Evolutionary conservation across 2,113 vertebrate genomes (phyloP).

Genomic region (Meles meles): DNA sequence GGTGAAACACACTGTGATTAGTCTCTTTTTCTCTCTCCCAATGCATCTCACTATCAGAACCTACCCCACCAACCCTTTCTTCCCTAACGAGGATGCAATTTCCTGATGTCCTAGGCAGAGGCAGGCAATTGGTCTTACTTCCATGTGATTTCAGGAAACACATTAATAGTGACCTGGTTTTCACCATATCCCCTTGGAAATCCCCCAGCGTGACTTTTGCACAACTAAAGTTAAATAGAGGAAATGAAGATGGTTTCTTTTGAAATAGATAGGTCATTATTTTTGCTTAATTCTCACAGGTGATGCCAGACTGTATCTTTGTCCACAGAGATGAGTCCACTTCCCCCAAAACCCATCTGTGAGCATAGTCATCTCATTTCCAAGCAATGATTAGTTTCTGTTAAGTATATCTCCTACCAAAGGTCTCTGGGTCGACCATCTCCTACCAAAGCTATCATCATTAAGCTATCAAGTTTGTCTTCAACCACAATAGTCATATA

Average conservation of each 20-base stretch:
- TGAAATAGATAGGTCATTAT: slow-evolving; percentile 40
- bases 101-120: slow-evolving; percentile 25
- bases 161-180: slow-evolving; percentile 60
- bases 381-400: background rate
- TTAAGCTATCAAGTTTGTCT: background rate
- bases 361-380: background rate
- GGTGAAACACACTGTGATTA: background rate
- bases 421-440: background rate
- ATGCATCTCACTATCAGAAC: background rate
- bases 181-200: slow-evolving; percentile 67
- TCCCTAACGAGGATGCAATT: background rate
- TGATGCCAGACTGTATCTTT: slow-evolving; percentile 31
- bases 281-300: slow-evolving; percentile 36
- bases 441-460: background rate
- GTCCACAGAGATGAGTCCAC: background rate
- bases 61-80: background rate
- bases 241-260: slow-evolving; percentile 70
- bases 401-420: background rate
- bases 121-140: background rate
- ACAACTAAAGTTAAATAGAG: slow-evolving; percentile 65
- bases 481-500: background rate
- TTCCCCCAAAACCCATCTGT: background rate
- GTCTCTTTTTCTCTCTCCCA: background rate
- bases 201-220: slow-evolving; percentile 62
- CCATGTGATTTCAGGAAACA: slow-evolving; percentile 63